Conservation (phyloP, 2,888 invertebrate genomes). For the Cataglyphis altisquamis region DNA sequence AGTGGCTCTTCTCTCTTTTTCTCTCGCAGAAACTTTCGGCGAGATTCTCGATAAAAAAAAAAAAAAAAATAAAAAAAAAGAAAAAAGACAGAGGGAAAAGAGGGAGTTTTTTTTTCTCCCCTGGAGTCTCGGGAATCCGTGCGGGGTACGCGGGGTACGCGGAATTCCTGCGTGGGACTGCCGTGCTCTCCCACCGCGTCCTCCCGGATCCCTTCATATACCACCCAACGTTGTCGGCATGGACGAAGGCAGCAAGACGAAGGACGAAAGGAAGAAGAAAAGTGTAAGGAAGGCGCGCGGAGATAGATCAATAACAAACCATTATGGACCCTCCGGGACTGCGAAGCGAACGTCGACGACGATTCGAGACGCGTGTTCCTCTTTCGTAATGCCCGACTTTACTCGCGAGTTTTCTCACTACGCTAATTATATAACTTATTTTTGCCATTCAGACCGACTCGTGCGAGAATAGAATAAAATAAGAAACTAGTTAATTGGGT, state of each 20-base stretch:
- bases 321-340: constrained; percentile 80
- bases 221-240: constrained; percentile 36
- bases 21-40: constrained; percentile 47
- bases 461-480: background rate
- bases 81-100: constrained; percentile 53
- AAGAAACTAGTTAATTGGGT: constrained; percentile 29
- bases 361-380: constrained; percentile 66
- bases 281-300: constrained; percentile 79
- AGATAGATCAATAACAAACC: constrained; percentile 85
- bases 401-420: constrained; percentile 50
- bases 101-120: constrained; percentile 32
- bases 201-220: constrained; percentile 57
- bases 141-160: constrained; percentile 53
- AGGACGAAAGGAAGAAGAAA: constrained; percentile 78
- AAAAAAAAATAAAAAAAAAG: background rate
- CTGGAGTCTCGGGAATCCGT: constrained; percentile 30
- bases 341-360: constrained; percentile 59
- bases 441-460: constrained; percentile 2
- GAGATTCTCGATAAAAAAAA: constrained; percentile 54
- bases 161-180: constrained; percentile 76
- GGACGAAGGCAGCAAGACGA: constrained; percentile 68
- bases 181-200: constrained; percentile 54
- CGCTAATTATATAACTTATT: constrained; percentile 43
- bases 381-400: constrained; percentile 61
- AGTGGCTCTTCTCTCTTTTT: constrained; percentile 68